Percentiles rank a stretch among this genome's conserved stretches.
Conservation (phyloP, 2,888 invertebrate genomes). For the Ypsolopha scabrella region DNA sequence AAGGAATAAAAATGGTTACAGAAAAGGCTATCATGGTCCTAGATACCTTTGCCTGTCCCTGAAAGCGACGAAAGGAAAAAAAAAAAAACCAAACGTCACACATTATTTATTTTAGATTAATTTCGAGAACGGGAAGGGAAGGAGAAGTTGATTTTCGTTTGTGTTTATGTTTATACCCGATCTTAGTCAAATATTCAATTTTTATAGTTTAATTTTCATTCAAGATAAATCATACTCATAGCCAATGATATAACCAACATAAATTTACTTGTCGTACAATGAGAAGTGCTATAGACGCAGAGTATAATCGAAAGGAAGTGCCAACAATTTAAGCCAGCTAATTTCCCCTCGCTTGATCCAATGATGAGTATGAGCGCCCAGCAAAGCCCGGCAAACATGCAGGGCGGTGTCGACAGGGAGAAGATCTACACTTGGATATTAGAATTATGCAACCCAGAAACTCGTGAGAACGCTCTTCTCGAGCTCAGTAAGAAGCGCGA, state of each 20-base stretch:
- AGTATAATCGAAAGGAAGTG: slow-evolving; percentile 5
- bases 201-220: neutral
- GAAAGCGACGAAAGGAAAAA: no score
- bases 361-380: slow-evolving; percentile 78
- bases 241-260: neutral
- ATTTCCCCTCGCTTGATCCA: slow-evolving; percentile 16
- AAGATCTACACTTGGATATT: slow-evolving; percentile 94
- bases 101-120: no score
- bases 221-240: neutral
- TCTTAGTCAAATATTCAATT: neutral
- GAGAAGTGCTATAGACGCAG: slow-evolving; percentile 7
- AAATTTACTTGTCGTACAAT: slow-evolving; percentile 5
- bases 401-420: slow-evolving; percentile 83
- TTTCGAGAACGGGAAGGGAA: neutral
- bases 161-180: neutral
- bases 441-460: slow-evolving; percentile 93
- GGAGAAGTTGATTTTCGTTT: no score
- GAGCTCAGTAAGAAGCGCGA: slow-evolving; percentile 87
- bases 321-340: slow-evolving; percentile 5
- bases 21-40: no score
- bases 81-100: no score
- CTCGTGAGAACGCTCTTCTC: slow-evolving; percentile 95
- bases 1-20: no score
- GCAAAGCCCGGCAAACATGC: slow-evolving; percentile 81
- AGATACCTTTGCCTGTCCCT: no score